Conservation (phyloP, 2,888 invertebrate genomes). For the Celastrina argiolus region DNA sequence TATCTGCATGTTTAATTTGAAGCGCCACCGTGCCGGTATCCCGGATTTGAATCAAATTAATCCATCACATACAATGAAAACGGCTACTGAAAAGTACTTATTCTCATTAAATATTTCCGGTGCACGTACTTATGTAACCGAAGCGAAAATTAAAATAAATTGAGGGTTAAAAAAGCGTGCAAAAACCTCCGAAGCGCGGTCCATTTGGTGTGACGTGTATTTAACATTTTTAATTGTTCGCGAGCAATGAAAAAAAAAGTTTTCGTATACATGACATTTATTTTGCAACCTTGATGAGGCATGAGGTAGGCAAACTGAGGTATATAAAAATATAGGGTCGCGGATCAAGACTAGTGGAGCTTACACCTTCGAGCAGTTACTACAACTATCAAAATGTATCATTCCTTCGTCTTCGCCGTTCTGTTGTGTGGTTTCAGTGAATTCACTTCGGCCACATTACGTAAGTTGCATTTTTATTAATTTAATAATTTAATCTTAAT, state of each 20-base stretch:
- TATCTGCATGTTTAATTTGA: no score
- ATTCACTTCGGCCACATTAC: not conserved
- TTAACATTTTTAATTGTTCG: slow-evolving; percentile 7
- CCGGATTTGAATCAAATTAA: not conserved
- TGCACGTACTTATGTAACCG: not conserved
- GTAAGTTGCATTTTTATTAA: slow-evolving; percentile 8
- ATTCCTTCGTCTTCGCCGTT: not conserved
- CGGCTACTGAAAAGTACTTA: not conserved
- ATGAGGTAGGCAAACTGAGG: slow-evolving; percentile 4
- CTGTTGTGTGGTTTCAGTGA: slow-evolving; percentile 3
- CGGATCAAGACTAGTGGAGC: not conserved
- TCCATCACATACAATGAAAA: not conserved
- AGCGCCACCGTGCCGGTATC: no score
- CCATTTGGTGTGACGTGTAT: not conserved
- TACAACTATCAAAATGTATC: slow-evolving; percentile 8
- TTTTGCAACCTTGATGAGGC: slow-evolving; percentile 9
- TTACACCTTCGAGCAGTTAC: not conserved
- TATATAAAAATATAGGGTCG: slow-evolving; percentile 19
- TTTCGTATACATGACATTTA: slow-evolving; percentile 8
- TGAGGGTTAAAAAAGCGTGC: not conserved
- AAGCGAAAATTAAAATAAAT: not conserved
- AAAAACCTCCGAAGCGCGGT: not conserved
- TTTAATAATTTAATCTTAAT: no score
- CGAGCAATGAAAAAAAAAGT: slow-evolving; percentile 2
- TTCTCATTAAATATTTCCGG: not conserved